Base-by-base conservation (phyloP, 2,113 vertebrate genomes). In the Acrocephalus arundinaceus region DNA sequence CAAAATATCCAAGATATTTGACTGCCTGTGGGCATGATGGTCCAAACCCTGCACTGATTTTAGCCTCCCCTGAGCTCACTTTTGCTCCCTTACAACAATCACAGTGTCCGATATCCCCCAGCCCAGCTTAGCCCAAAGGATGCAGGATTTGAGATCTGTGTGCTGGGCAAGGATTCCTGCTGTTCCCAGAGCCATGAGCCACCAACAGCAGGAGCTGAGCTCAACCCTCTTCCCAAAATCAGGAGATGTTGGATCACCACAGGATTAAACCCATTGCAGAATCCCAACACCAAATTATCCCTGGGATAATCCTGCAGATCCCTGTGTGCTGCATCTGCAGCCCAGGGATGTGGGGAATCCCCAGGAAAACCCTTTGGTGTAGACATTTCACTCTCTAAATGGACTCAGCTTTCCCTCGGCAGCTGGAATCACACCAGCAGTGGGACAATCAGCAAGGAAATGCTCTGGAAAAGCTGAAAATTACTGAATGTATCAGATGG, bases 401-500 rank as follows among this genome's bases (percentile, higher is more conserved):
- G n/a, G 28, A 21, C 11, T 86, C 61, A 20, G 41, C 76, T 70
- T 65, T 57, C n/a, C 18, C n/a, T 82, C 6, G 5, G 6, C 48
- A 48, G 22, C 6, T 57, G 43, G 24, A 49, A 35, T 27, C 74
- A 16, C 43, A 37, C 10, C 43, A 48, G 59, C 65, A 62, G 30
- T 10, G 48, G 21, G 19, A 35, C 19, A 61, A 33, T 22, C 43
- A 35, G 21, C 31, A 30, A 54, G 37, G 20, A 88, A 52, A 18
- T 6, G 17, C 48, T 31, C 74, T n/a, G 65, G 52, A 37, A 88
- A 62, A 67, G 30, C 58, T 76, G 30, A 13, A 20, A 65, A 51
- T n/a, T 4, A 6, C 39, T 25, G 30, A n/a, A 33, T 8, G 30
- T 9, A 21, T 9, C 2, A 0, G 7, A 33, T 3, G 6, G n/a